A percentile compares a stretch with the other conserved stretches of the same genome.
Conservation (phyloP, 2,888 invertebrate species). For the Xestobium rufovillosum region DNA sequence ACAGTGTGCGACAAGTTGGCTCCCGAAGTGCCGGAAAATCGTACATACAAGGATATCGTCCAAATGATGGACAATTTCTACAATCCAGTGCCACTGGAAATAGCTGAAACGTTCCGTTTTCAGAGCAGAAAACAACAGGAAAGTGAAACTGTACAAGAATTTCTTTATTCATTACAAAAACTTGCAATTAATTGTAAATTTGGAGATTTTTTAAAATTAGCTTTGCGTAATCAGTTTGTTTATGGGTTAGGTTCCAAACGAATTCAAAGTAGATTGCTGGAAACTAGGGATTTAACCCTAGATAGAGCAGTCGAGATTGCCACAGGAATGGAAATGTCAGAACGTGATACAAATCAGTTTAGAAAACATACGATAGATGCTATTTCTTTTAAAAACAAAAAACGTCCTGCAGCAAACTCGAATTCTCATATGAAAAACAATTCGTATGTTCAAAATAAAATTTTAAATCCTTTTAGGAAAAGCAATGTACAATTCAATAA, state of each 20-base stretch:
- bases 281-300: constrained; percentile 21
- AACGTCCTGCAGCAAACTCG: too few species aligned
- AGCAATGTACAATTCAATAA: too few species aligned
- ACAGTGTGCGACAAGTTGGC: constrained; percentile 18
- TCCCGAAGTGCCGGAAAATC: constrained; percentile 4
- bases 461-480: too few species aligned
- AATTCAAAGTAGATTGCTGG: constrained; percentile 24
- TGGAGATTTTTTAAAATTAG: constrained; percentile 26
- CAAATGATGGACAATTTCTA: background rate
- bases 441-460: too few species aligned
- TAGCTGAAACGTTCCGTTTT: constrained; percentile 26
- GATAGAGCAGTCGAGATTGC: constrained; percentile 25
- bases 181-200: constrained; percentile 25
- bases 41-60: constrained; percentile 7
- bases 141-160: constrained; percentile 24
- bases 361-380: too few species aligned
- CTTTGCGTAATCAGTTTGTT: constrained; percentile 25
- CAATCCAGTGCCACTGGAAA: constrained; percentile 19
- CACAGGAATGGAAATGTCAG: constrained; percentile 23
- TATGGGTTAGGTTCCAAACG: constrained; percentile 23
- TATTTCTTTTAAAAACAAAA: too few species aligned
- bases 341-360: constrained; percentile 23
- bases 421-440: too few species aligned
- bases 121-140: constrained; percentile 24
- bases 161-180: constrained; percentile 21